phyloP scores from a whole-genome alignment of 2,797 vertebrate species.

The Merluccius polli region DNA sequence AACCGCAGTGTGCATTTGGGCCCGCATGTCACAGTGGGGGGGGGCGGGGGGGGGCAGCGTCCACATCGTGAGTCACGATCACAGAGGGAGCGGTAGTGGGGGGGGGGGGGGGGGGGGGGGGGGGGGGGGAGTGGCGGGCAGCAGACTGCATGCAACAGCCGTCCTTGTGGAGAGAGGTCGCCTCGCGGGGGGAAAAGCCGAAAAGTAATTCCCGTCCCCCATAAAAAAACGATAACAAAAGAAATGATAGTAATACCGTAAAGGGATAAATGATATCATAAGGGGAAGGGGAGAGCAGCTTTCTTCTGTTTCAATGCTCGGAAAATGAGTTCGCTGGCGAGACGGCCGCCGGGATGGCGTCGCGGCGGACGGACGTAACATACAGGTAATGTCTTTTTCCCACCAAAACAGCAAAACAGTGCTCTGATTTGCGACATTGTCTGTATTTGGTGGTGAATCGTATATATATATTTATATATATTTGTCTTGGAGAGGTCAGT shows the following conservation, averaged over 20 bases:
- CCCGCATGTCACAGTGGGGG: constrained; percentile 40
- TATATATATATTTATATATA: neutral
- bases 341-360: neutral
- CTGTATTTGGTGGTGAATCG: neutral
- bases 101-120: constrained; percentile 15
- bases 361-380: too few relatives aligned
- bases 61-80: constrained; percentile 63
- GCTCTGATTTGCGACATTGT: neutral
- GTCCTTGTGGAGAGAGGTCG: constrained; percentile 46
- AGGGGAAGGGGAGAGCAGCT: constrained; percentile 30
- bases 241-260: constrained; percentile 7
- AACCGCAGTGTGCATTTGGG: constrained; percentile 75
- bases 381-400: neutral
- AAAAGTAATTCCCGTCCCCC: constrained; percentile 10
- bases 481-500: neutral
- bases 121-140: constrained; percentile 23
- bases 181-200: constrained; percentile 60
- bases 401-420: neutral
- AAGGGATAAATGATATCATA: constrained; percentile 35
- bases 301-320: constrained; percentile 44
- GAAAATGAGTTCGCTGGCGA: neutral
- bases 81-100: constrained; percentile 10
- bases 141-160: constrained; percentile 70
- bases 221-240: constrained; percentile 7
- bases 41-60: constrained; percentile 51